Conservation (phyloP, 2,113 vertebrate genomes). For the Vombatus ursinus region DNA sequence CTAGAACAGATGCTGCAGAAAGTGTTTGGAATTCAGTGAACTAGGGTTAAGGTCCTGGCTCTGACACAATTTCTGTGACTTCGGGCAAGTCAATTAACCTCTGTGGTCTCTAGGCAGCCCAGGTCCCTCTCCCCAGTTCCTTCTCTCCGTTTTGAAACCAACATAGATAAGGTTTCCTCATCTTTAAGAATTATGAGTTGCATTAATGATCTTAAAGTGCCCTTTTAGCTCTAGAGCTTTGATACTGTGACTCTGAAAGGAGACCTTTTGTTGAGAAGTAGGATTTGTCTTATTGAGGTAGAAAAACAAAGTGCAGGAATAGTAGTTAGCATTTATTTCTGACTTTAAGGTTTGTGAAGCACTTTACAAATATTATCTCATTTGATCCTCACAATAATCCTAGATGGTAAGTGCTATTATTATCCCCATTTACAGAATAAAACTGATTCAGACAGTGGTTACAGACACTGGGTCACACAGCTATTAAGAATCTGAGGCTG, state of each 20-base stretch:
- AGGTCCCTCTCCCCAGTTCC: neutral
- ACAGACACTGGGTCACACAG: neutral
- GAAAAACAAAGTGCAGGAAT: neutral
- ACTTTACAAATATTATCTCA: neutral
- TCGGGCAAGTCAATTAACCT: neutral
- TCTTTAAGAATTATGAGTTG: neutral
- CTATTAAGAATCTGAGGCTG: neutral
- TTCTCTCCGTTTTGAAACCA: neutral
- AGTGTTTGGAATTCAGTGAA: neutral
- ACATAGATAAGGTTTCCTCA: neutral
- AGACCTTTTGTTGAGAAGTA: neutral
- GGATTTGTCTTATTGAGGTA: neutral
- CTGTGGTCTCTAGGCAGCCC: neutral
- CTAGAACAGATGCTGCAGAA: neutral
- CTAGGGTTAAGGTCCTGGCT: neutral
- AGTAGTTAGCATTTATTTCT: neutral
- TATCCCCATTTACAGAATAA: neutral
- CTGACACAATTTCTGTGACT: neutral
- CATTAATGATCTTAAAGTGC: neutral
- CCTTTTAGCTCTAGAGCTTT: neutral
- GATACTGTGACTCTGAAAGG: neutral
- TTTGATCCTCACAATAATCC: neutral
- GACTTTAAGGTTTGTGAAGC: neutral
- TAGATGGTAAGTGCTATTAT: neutral
- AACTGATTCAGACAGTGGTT: neutral